Conservation (phyloP, 2,888 invertebrate genomes). For the Sisyra terminalis region DNA sequence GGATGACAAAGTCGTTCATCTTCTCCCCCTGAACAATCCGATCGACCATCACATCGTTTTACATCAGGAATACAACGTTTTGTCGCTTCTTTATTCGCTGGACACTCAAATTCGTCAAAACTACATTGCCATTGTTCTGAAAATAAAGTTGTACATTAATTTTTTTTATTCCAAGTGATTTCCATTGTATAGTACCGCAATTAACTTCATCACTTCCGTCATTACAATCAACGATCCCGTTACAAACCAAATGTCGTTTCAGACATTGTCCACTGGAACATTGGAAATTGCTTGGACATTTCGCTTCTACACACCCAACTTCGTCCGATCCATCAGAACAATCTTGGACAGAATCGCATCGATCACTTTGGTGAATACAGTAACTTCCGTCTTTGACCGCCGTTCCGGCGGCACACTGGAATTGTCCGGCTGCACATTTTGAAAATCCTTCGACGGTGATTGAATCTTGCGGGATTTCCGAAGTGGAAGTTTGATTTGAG, state of each 20-base stretch:
- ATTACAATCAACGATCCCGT: conserved; percentile 41
- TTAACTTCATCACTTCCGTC: conserved; percentile 41
- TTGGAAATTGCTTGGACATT: conserved; percentile 42
- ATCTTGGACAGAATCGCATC: conserved; percentile 39
- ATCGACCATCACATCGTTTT: conserved; percentile 40
- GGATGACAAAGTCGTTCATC: conserved; percentile 36
- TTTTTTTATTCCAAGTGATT: no score
- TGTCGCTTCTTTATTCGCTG: conserved; percentile 18
- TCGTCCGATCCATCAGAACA: conserved; percentile 47
- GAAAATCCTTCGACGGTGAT: conserved; percentile 21
- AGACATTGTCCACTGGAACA: conserved; percentile 41
- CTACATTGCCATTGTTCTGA: conserved; percentile 31
- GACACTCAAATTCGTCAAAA: conserved; percentile 38
- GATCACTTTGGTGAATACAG: conserved; percentile 31
- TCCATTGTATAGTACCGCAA: conserved; percentile 35
- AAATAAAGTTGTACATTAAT: conserved; percentile 8
- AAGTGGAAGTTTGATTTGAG: no score
- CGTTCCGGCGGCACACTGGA: conserved; percentile 40
- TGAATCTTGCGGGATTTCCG: background rate
- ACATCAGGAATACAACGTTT: conserved; percentile 37
- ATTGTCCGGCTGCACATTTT: conserved; percentile 37
- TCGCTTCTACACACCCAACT: conserved; percentile 32
- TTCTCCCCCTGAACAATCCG: conserved; percentile 34
- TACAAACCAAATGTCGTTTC: conserved; percentile 39
- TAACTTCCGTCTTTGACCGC: conserved; percentile 36